These are phyloP conservation scores for Formicarius rufipectus DNA, from an alignment of 2,113 vertebrate species.

Conservation along the genomic window DNA sequence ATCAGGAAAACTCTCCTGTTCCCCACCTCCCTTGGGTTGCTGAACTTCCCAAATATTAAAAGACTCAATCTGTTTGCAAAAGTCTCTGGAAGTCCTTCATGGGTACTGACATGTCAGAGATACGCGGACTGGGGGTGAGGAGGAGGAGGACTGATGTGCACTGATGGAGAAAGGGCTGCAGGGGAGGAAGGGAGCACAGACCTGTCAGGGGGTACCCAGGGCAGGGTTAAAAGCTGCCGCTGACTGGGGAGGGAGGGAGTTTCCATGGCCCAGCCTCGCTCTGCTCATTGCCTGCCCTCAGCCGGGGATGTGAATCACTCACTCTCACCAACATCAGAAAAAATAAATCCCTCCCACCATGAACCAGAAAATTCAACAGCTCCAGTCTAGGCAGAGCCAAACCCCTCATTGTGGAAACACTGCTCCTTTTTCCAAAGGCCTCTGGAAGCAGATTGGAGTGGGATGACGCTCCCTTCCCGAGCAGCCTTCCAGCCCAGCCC, in stretches of 20 bases:
- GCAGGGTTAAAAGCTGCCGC: background rate
- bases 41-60: background rate
- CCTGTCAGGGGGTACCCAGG: background rate
- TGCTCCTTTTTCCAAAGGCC: background rate
- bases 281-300: background rate
- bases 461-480: background rate
- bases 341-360: background rate
- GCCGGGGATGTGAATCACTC: background rate
- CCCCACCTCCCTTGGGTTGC: background rate
- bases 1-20: background rate
- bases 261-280: background rate
- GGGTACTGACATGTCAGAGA: background rate
- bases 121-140: fast-evolving
- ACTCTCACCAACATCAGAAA: background rate
- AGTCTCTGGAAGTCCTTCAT: background rate
- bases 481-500: background rate
- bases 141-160: background rate
- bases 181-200: background rate
- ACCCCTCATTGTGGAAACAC: background rate
- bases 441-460: constrained; percentile 2
- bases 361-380: constrained; percentile 10
- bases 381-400: background rate
- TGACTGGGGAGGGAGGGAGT: background rate
- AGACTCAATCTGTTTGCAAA: background rate
- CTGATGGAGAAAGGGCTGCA: background rate